Base-by-base conservation (phyloP, 2,888 invertebrate genomes). In the Watsonalla cultraria region DNA sequence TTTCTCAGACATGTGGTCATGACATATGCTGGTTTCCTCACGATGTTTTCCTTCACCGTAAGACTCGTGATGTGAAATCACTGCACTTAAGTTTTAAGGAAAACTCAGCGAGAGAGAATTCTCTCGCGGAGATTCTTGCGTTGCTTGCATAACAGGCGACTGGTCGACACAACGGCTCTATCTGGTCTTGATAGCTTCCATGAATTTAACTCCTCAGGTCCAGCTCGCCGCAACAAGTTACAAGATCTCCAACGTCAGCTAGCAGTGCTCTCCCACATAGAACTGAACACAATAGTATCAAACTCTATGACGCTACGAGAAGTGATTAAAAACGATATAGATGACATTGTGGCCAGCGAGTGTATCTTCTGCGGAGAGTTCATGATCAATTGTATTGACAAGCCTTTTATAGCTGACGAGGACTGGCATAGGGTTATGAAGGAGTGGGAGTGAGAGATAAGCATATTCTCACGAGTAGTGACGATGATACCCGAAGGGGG, bases 301-400 rank as follows among this genome's bases (percentile, higher is more conserved):
- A 81, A 63, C 91, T 62, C 91, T 68, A 58, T 93, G 84, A 74
- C 91, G 80, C 88, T 91, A 0, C 90, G 93, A 48, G 95, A 95
- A 59, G 92, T 94, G 59, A 84, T 96, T 0, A 94, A 96, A 83
- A 92, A 93, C 46, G 96, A 97, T 68, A 93, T 98, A 42, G 98
- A 98, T 82, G 96, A 96, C 70, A 93, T 98, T 2, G 92, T 98
- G 1, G 98, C 98, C 0, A 93, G 94, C 0, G 98, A 99, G 84
- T 99, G 99, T 80, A 91, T 97, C 6, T 97, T 95, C 86, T 99
- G 99, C 78, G 98, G 99, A 5, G 96, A 98, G 64, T 92, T 94
- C 69, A 97, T 98, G 95, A 97, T 98, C 71, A 94, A 95, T 62
- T 94, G 96, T 47, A 96, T 98, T 55, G 97, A 98, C 80, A 94